phyloP scores from a whole-genome alignment of 2,113 vertebrate species.

The Pogonocichla stellata region DNA sequence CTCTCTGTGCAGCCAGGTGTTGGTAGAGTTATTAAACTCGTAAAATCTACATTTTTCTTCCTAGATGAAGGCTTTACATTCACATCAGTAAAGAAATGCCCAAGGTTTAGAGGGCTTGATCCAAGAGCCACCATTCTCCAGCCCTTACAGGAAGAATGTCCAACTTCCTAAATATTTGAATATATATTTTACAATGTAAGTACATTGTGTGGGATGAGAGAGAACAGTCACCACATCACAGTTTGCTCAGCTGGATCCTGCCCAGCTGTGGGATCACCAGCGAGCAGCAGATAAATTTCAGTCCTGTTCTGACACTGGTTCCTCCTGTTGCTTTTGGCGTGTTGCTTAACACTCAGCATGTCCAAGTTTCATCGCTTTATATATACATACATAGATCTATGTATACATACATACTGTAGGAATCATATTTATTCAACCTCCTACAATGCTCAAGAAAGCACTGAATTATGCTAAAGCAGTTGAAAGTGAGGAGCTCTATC shows the following conservation, averaged over 20 bases:
- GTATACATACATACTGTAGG: conserved; percentile 40
- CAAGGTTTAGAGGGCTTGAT: not conserved
- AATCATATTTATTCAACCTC: conserved; percentile 64
- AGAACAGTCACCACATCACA: conserved; percentile 14
- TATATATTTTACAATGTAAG: conserved; percentile 1
- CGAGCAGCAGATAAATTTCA: conserved; percentile 40
- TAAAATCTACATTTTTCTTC: not conserved
- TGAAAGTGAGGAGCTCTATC: conserved; percentile 18
- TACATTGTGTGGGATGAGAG: not conserved
- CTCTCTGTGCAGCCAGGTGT: not conserved
- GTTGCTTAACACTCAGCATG: conserved; percentile 21
- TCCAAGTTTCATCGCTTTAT: conserved; percentile 41
- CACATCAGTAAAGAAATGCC: not conserved
- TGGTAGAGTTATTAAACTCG: not conserved
- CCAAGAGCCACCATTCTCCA: not conserved
- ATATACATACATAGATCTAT: conserved; percentile 37
- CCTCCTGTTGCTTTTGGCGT: conserved; percentile 49
- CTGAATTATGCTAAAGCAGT: conserved; percentile 22
- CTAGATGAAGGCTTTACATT: not conserved
- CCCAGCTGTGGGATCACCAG: conserved; percentile 42
- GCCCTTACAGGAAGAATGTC: not conserved
- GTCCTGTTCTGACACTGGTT: conserved; percentile 43
- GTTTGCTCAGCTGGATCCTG: conserved; percentile 39
- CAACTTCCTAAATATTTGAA: not conserved
- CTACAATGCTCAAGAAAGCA: conserved; percentile 52